Percentiles rank a stretch among this genome's conserved stretches.
Conservation (phyloP, 2,888 invertebrate genomes). For the Caenorhabditis panamensis region DNA sequence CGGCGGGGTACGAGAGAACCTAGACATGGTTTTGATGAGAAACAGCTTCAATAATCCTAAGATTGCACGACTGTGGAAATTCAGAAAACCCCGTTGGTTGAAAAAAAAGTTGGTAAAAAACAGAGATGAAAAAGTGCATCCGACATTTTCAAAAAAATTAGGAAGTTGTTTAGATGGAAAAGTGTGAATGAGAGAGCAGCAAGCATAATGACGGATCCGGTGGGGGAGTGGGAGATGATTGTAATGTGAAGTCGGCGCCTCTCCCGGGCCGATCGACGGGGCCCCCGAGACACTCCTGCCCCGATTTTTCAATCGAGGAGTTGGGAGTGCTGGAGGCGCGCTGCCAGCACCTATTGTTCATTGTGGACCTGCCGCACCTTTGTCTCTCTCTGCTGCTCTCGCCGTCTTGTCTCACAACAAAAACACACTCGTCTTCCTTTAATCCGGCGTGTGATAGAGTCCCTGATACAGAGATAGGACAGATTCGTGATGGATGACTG, state of each 20-base stretch:
- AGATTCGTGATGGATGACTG: conserved; percentile 38
- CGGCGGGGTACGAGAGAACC: too few relatives aligned
- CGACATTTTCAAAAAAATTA: conserved; percentile 20
- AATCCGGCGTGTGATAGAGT: conserved; percentile 46
- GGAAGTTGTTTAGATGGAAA: conserved; percentile 52
- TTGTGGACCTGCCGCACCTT: conserved; percentile 49
- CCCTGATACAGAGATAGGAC: conserved; percentile 42
- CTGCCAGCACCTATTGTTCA: conserved; percentile 53
- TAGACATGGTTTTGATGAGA: too few relatives aligned
- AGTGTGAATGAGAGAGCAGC: conserved; percentile 60
- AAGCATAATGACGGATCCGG: conserved; percentile 59
- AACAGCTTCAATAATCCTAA: too few relatives aligned
- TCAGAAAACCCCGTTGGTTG: too few relatives aligned
- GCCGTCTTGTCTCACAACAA: conserved; percentile 48
- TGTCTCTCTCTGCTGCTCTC: conserved; percentile 32
- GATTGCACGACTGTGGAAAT: too few relatives aligned
- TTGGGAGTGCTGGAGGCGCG: conserved; percentile 32
- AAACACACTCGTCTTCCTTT: conserved; percentile 39
- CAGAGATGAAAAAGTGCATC: conserved; percentile 4
- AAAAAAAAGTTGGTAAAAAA: too few relatives aligned
- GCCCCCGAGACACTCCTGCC: conserved; percentile 8
- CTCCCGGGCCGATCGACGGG: conserved; percentile 27
- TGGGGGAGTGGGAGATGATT: conserved; percentile 52
- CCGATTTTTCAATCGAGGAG: conserved; percentile 36
- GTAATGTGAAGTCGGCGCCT: conserved; percentile 61